phyloP scores from a whole-genome alignment of 2,113 vertebrate genomes.

The Montifringilla adamsi region DNA sequence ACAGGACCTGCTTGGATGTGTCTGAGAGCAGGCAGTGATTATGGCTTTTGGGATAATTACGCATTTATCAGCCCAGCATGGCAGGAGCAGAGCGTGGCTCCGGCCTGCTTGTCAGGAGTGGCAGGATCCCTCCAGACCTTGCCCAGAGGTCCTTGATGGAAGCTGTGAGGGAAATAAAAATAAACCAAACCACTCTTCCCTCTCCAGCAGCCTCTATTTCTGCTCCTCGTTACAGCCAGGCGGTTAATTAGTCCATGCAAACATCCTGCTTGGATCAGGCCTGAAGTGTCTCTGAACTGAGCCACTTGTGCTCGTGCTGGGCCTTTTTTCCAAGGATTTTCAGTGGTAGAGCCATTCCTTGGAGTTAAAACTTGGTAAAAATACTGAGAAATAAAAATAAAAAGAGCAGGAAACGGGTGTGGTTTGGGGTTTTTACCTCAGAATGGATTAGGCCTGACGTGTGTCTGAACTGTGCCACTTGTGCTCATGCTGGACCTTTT shows the following conservation, averaged over 20 bases:
- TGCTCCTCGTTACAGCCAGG: neutral
- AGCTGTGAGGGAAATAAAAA: neutral
- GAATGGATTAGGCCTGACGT: too few species aligned
- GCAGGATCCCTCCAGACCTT: neutral
- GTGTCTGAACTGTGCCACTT: too few species aligned
- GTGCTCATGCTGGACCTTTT: too few species aligned
- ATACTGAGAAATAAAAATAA: too few species aligned
- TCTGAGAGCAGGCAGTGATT: neutral
- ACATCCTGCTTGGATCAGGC: neutral
- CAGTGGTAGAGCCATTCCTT: neutral
- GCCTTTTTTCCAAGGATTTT: neutral
- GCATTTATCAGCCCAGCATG: neutral
- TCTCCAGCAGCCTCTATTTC: neutral
- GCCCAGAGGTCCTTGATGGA: neutral
- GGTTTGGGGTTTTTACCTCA: too few species aligned
- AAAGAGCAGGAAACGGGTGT: too few species aligned
- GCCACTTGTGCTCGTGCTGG: neutral
- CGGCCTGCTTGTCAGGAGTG: neutral
- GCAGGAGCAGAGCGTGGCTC: neutral
- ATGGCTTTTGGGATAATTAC: neutral
- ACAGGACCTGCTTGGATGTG: neutral
- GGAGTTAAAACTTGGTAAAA: neutral
- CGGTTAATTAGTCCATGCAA: neutral
- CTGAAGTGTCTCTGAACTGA: neutral
- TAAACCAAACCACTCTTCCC: neutral